Conservation (phyloP, 2,888 invertebrate genomes). For the Cyrtodaria siliqua region DNA sequence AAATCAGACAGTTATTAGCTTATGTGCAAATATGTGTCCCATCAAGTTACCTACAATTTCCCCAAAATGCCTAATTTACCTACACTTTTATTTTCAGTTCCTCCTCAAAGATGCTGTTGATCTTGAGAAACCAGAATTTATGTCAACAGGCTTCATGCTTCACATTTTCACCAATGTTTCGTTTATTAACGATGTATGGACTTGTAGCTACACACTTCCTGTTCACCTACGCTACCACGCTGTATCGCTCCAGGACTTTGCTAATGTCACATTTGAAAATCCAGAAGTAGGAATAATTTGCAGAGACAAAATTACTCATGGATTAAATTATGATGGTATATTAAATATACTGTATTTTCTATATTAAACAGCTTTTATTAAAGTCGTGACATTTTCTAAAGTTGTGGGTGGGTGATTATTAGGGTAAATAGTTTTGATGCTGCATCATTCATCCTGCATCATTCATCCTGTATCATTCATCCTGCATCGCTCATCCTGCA, state of each 20-base stretch:
- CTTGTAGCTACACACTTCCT: constrained; percentile 65
- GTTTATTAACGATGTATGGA: constrained; percentile 21
- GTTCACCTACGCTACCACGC: constrained; percentile 78
- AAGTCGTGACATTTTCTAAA: no score
- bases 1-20: no score
- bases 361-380: no score
- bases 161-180: constrained; percentile 62
- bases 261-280: constrained; percentile 45
- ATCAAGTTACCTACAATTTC: no score
- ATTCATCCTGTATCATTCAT: no score
- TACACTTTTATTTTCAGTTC: constrained; percentile 68
- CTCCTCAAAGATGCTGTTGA: constrained; percentile 66
- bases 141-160: constrained; percentile 60
- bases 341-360: neutral
- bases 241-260: constrained; percentile 50
- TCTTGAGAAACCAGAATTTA: constrained; percentile 75
- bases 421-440: no score
- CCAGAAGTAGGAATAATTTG: constrained; percentile 49
- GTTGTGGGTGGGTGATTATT: no score
- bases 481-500: no score
- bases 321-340: constrained; percentile 25
- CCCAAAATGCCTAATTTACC: no score
- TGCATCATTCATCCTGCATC: no score
- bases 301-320: constrained; percentile 15
- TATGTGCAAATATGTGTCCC: no score